Base-by-base conservation (phyloP, 1,140 invertebrate genomes). In the Archivesica marissinica region DNA sequence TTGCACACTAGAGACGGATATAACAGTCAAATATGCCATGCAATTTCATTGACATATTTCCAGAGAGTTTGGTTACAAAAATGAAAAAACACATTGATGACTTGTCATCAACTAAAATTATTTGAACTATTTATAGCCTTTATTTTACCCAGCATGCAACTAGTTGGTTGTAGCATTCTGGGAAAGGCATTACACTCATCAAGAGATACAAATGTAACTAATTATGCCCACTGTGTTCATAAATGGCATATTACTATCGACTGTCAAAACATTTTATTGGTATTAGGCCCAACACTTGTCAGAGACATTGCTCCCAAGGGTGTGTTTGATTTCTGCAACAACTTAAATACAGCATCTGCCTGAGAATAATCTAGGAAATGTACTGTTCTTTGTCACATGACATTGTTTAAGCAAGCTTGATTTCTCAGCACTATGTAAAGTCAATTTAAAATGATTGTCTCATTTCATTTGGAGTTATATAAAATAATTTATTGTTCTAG, bases 241-340 rank as follows among this genome's bases (percentile, higher is more conserved):
- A 64, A 64, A 64, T 4, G 20, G 59, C 59, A 64, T 64, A 64
- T 64, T 35, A 35, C 30, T 35, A 28, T 64, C 20, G 23, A 35
- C 59, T 64, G 30, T 35, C 0, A 64, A 64, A 25, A 64, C 38
- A 35, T 9, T 35, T 64, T 35, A 64, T 17, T 35, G 59, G 28
- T 25, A 64, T 64, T 64, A 35, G 30, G 30, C 15, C 3, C 38
- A 33, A 64, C 59, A 64, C 23, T 17, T 64, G 59, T 64, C 59
- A 64, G 25, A 64, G 59, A 64, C 30, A 64, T 35, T n/a, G 59
- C 2, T 64, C 59, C 30, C 59, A 35, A 11, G 59, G 30, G 59
- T 64, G 59, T 64, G 2, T 35, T 64, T 64, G 59, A 64, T 64
- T 35, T 64, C 30, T 33, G 17, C 13, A 64, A 64, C n/a, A 33